Conservation (phyloP, 2,888 invertebrate species). For the Tupiocoris notatus region DNA sequence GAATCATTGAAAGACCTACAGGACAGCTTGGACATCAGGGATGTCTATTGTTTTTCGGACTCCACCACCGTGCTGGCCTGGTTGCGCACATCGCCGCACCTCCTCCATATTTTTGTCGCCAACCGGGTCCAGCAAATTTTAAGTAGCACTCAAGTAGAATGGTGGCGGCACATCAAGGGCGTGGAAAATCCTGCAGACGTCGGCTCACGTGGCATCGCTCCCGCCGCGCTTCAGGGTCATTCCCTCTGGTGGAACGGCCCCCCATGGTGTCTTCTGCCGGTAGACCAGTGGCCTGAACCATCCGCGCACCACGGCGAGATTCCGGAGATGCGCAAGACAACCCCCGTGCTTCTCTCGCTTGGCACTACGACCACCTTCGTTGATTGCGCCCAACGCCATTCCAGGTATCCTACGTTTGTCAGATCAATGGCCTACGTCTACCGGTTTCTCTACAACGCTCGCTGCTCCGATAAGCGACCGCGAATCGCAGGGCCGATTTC, state of each 20-base stretch:
- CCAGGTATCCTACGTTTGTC: too few relatives aligned
- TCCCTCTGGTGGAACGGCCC: constrained; percentile 44
- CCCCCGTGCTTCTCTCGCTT: not conserved
- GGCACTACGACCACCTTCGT: too few relatives aligned
- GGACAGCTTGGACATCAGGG: not conserved
- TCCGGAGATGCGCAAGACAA: not conserved
- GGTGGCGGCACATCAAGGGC: constrained; percentile 43
- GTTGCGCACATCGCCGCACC: constrained; percentile 21
- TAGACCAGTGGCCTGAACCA: constrained; percentile 10
- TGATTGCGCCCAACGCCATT: too few relatives aligned
- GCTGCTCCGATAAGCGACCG: too few relatives aligned
- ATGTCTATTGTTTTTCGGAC: constrained; percentile 25
- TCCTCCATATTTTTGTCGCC: constrained; percentile 20
- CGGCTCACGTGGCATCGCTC: constrained; percentile 46
- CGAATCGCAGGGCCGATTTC: too few relatives aligned
- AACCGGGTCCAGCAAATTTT: constrained; percentile 32
- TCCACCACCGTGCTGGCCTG: constrained; percentile 23
- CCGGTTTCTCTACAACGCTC: too few relatives aligned
- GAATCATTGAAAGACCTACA: not conserved
- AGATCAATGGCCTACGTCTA: too few relatives aligned
- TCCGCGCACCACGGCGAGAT: not conserved
- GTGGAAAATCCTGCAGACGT: constrained; percentile 52
- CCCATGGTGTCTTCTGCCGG: not conserved
- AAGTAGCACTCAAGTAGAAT: not conserved
- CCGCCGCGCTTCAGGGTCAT: constrained; percentile 15